Evolutionary conservation across 2,888 invertebrate genomes (phyloP), one percentile per base, ranked within the genome.

Genomic region (Eueremaeus valkanovi): DNA sequence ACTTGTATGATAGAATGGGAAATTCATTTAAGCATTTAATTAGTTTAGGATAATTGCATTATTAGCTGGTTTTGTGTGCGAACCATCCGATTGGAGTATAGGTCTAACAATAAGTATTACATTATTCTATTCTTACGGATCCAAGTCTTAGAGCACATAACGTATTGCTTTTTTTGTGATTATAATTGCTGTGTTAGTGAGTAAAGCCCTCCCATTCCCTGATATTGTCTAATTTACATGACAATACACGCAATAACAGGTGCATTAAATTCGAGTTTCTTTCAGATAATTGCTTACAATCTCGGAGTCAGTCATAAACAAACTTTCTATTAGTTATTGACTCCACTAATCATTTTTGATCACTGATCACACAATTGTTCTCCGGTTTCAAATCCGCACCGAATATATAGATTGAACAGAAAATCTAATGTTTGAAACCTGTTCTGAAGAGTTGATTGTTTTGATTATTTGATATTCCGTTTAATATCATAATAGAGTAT

Each of bases 201-300:
- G 24, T 3, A 58, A 45, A 3, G 8, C 21, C 58, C 27, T 21
- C 24, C 58, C 21, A 3, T 58, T 58, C 24, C 24, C 21, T 58
- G 21, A 9, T 9, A 58, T 58, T 27, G 58, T 58, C 9, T 58
- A 24, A 58, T 58, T 58, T 58, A 58, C 58, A 58, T 58, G 8
- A 58, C 58, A 58, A 58, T 58, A 58, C 58, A 58, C 58, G 58
- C 58, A 58, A 58, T 24, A 24, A 58, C 24, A 58, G 51, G 58
- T 58, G 24, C 58, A 58, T 58, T 58, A 18, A 58, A 58, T 58
- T 6, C 11, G 5, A 24, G 58, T 29, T 58, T 58, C 18, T 6
- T 18, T 51, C 5, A 58, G 27, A 58, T 24, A 24, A 24, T 58
- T 24, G 58, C 27, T 18, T 24, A 58, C 16, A 24, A 58, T n/a